Conservation (phyloP, 1,140 invertebrate species). For the Musca domestica region DNA sequence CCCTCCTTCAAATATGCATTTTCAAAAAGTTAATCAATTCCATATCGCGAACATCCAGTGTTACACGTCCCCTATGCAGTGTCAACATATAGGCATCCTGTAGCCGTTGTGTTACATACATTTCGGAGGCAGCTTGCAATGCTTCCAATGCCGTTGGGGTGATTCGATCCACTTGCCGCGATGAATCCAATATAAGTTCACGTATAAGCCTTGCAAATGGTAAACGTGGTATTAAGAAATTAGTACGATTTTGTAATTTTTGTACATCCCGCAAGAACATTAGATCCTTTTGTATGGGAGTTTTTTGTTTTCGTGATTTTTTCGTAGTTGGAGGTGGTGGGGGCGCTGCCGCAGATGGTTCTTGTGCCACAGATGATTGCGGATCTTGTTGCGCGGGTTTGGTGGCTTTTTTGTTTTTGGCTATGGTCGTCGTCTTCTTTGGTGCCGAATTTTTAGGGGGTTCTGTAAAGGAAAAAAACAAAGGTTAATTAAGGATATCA, state of each 20-base stretch:
- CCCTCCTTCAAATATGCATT: not conserved
- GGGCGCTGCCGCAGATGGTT: not conserved
- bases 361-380: not conserved
- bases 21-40: conserved; percentile 28
- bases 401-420: not conserved
- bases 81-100: conserved; percentile 71
- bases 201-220: conserved; percentile 47
- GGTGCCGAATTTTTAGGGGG: too few relatives aligned
- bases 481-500: too few relatives aligned
- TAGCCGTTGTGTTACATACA: conserved; percentile 74
- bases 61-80: conserved; percentile 72
- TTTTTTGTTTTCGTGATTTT: conserved; percentile 6
- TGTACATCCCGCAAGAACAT: not conserved
- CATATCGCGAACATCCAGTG: conserved; percentile 69
- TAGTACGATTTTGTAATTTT: not conserved
- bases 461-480: too few relatives aligned
- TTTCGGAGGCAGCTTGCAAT: conserved; percentile 70
- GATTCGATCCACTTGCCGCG: conserved; percentile 48
- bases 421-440: too few relatives aligned
- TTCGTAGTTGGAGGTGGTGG: not conserved
- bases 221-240: conserved; percentile 38
- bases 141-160: conserved; percentile 59
- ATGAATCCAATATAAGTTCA: conserved; percentile 34
- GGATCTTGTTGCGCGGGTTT: not conserved
- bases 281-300: not conserved